These are phyloP conservation scores for Camponotus floridanus DNA, from an alignment of 1,140 invertebrate genomes.

Conservation along the genomic window DNA sequence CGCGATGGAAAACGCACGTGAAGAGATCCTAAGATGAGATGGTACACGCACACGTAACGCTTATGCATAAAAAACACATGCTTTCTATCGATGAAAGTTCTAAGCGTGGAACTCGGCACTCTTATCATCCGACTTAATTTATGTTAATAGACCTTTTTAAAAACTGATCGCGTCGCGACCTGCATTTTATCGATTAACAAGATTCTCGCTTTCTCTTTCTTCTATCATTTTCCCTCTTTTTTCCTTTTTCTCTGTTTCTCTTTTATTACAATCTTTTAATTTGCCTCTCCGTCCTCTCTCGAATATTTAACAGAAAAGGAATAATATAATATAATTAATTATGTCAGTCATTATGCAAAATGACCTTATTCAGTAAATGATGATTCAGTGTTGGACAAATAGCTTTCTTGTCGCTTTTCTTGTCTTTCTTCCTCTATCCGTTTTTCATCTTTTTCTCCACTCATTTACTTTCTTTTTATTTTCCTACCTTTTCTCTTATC, in stretches of 20 bases:
- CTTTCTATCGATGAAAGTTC: constrained; percentile 41
- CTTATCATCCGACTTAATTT: neutral
- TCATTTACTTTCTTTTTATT: neutral
- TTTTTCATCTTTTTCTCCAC: neutral
- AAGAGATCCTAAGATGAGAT: constrained; percentile 17
- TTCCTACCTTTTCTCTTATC: neutral
- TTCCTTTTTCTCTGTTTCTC: neutral
- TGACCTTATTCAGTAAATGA: neutral
- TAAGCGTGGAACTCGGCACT: neutral
- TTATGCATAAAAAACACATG: neutral
- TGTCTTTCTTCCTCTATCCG: neutral
- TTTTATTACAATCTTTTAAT: neutral
- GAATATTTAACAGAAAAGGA: neutral
- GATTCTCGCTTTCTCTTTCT: neutral
- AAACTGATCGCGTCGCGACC: neutral
- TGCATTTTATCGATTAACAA: neutral
- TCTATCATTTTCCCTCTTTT: neutral
- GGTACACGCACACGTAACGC: neutral
- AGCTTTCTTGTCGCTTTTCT: neutral
- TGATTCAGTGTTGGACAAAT: neutral
- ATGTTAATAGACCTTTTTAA: neutral
- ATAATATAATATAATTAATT: neutral
- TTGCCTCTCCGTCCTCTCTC: too few species aligned
- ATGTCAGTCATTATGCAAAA: neutral
- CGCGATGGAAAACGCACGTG: constrained; percentile 1